Conservation (phyloP, 2,113 vertebrate species). For the Elachura formosa region DNA sequence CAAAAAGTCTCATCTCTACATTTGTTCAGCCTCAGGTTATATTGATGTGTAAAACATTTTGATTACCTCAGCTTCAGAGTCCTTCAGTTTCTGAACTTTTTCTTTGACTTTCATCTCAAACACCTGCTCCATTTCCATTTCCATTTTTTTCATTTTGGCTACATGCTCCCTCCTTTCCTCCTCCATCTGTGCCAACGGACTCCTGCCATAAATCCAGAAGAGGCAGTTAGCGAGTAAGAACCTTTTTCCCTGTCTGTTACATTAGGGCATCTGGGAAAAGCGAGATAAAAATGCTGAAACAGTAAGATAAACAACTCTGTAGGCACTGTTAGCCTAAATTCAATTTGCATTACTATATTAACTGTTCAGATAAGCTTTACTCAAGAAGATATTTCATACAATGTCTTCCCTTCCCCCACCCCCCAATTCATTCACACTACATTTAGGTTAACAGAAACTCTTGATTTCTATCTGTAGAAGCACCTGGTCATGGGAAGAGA, state of each 20-base stretch:
- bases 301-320: neutral
- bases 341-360: neutral
- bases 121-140: slow-evolving; percentile 99
- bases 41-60: neutral
- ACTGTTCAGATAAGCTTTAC: neutral
- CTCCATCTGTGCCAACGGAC: slow-evolving; percentile 97
- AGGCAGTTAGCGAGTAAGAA: slow-evolving; percentile 7
- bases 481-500: neutral
- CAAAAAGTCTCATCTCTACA: neutral
- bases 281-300: neutral
- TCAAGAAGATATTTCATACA: neutral
- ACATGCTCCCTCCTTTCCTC: slow-evolving; percentile 96
- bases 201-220: slow-evolving; percentile 75
- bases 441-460: neutral
- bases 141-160: slow-evolving; percentile 99
- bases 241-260: neutral
- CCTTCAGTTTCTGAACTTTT: slow-evolving; percentile 97
- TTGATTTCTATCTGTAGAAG: neutral
- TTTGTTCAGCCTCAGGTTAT: neutral
- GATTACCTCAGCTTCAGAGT: slow-evolving; percentile 96
- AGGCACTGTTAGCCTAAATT: neutral
- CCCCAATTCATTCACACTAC: neutral
- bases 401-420: neutral
- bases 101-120: slow-evolving; percentile 99
- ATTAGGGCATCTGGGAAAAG: neutral